Evolutionary conservation across 2,888 invertebrate species (phyloP), one percentile per base, ranked within the genome.

Genomic region (Kuschelorhynchus macadamiae): DNA sequence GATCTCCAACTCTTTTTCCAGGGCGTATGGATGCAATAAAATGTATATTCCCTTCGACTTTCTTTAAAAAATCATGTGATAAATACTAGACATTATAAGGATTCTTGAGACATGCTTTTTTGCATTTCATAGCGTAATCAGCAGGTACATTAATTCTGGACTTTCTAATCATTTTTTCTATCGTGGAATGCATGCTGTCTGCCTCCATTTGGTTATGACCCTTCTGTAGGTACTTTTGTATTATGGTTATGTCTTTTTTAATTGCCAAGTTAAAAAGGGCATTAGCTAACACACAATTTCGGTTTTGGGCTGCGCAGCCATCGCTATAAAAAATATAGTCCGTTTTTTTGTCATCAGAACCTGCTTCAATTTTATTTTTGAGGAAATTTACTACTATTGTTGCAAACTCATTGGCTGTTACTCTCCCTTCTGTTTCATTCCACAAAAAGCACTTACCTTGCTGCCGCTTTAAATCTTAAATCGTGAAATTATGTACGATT

Each of bases 1-100:
- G 66, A 52, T 66, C 66, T 25, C 66, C 66, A 11, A 52, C 52
- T 66, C 52, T 66, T 46, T 53, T 60, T 52, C 60, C 66, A 52
- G 66, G 60, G 42, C 66, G 44, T 44, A 66, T 66, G 11, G 53
- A 60, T 32, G 60, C 14, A 55, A 60, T 30, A 44, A 67, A 67
- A 41, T 57, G 47, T 33, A 63, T 11, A 50, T 47, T 56, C 11
- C 50, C 56, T 50, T 67, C 63, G 18, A 67, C 42, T 20, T 63
- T 56, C 39, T 63, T 61, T 36, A 66, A 61, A 36, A 60, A 66
- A 46, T 41, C 46, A 39, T 66, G 66, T 52, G 52, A 20, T 25
- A 60, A 61, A 46, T 66, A 60, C 21, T 61, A 9, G 52, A 66
- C 55, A 9, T 36, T 20, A 53, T 66, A 66, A 17, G 53, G 50